Percentiles rank a stretch among this genome's conserved stretches.
Evolutionary conservation across 1,140 invertebrate genomes (phyloP).

Genomic region (Contarinia nasturtii): DNA sequence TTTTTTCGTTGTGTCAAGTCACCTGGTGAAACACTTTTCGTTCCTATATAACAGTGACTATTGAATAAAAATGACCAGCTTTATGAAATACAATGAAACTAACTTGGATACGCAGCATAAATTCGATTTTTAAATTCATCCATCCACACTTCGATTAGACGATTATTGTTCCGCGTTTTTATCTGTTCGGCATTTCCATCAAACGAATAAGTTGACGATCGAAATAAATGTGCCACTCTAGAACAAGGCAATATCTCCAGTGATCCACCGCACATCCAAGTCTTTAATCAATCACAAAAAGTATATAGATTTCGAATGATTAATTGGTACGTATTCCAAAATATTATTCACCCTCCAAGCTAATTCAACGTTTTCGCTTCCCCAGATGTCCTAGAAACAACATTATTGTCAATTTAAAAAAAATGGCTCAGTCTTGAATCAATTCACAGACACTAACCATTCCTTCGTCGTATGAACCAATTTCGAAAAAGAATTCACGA

Average conservation of each 20-base stretch:
- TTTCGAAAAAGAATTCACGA: no score
- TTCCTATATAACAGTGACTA: constrained; percentile 19
- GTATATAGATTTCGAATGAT: constrained; percentile 20
- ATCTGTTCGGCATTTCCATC: constrained; percentile 93
- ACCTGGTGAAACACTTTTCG: constrained; percentile 44
- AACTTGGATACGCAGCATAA: constrained; percentile 25
- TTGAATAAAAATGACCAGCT: not conserved
- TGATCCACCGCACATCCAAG: constrained; percentile 93
- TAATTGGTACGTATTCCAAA: no score
- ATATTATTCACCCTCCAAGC: constrained; percentile 84
- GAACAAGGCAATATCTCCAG: constrained; percentile 92
- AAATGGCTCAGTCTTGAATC: no score
- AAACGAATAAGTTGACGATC: constrained; percentile 97
- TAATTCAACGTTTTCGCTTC: constrained; percentile 98
- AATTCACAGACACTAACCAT: no score
- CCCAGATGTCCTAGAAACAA: constrained; percentile 98
- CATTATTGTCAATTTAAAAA: constrained; percentile 84
- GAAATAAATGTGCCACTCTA: constrained; percentile 94
- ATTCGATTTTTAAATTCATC: no score
- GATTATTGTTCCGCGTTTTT: constrained; percentile 94
- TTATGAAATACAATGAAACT: constrained; percentile 7
- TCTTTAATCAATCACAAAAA: constrained; percentile 35
- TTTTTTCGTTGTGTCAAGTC: constrained; percentile 61
- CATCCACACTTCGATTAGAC: constrained; percentile 90
- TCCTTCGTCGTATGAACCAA: no score